Percentiles rank a stretch among this genome's conserved stretches.
Evolutionary conservation across 2,797 vertebrate genomes (phyloP).

Genomic region (Leucoraja ocellata): DNA sequence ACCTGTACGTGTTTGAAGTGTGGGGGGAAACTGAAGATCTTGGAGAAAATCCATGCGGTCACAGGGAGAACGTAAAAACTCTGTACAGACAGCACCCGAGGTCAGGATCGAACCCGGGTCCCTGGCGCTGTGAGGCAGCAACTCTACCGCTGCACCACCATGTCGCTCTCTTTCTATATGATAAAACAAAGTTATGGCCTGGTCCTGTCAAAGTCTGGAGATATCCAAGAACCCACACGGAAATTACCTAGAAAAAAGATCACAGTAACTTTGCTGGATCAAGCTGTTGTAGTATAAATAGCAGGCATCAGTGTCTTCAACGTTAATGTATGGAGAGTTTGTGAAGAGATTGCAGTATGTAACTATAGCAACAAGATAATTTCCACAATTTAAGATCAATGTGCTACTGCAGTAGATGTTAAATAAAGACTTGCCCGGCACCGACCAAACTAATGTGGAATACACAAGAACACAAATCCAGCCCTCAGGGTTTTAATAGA

Average conservation of each 20-base stretch:
- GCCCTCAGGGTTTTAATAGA: not conserved
- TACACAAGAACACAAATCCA: not conserved
- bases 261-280: not conserved
- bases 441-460: slow-evolving; percentile 17
- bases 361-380: not conserved
- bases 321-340: too few species aligned
- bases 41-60: too few species aligned
- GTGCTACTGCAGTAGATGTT: not conserved
- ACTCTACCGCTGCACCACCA: too few species aligned
- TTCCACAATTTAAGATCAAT: not conserved
- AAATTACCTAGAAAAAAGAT: not conserved
- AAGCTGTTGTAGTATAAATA: not conserved
- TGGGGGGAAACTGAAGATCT: too few species aligned
- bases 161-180: not conserved
- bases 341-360: not conserved
- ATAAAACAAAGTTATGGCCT: not conserved
- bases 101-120: too few species aligned
- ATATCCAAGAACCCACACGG: not conserved
- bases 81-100: too few species aligned
- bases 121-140: too few species aligned
- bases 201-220: not conserved
- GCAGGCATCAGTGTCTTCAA: not conserved
- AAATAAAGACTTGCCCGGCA: not conserved
- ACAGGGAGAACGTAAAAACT: too few species aligned
- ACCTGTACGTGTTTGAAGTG: too few species aligned